Base-by-base conservation (phyloP, 2,888 invertebrate genomes). In the Cosmia trapezina region DNA sequence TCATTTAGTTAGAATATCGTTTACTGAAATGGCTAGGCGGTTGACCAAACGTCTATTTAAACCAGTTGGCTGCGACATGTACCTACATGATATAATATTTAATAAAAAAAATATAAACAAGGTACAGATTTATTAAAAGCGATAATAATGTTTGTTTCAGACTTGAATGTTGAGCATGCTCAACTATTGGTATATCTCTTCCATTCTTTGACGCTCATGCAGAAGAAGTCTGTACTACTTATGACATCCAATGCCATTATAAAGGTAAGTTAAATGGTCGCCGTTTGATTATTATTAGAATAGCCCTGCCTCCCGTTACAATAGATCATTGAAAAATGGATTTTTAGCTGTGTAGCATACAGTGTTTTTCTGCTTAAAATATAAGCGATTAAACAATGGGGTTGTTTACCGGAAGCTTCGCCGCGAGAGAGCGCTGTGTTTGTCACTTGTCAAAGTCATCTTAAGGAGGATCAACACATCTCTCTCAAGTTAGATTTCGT, bases 121-220 rank as follows among this genome's bases (percentile, higher is more conserved):
- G 37, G 5, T 5, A 37, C 37, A 37, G 28, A 37, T 2, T 2
- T 37, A 37, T 37, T 37, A 37, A 37, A 37, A 49, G 8, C 1
- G 8, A 7, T 17, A 22, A 12, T 43, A 33, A 49, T 81, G 6
- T 53, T 75, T 80, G 80, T 79, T 96, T 94, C 94, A 97, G 99
- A 99, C 96, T 96, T 99, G 76, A 99, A 99, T 93, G 98, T 99
- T 65, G 99, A 99, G 92, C 99, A 99, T 93, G 98, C 99, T 0
- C 99, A 99, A 93, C 96, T 99, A 53, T 94, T 99, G 80, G 97
- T 99, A 12, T 99, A 99, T 92, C 96, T 99, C 17, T 99, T 99
- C 94, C 99, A 99, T 93, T 98, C 99, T 0, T 94, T 99, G 76
- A 99, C 99, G 87, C 96, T 99, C 78, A 99, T 99, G 98, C 99